These are phyloP conservation scores for Ceratotherium simum DNA, from an alignment of 2,113 vertebrate genomes.

Conservation along the genomic window DNA sequence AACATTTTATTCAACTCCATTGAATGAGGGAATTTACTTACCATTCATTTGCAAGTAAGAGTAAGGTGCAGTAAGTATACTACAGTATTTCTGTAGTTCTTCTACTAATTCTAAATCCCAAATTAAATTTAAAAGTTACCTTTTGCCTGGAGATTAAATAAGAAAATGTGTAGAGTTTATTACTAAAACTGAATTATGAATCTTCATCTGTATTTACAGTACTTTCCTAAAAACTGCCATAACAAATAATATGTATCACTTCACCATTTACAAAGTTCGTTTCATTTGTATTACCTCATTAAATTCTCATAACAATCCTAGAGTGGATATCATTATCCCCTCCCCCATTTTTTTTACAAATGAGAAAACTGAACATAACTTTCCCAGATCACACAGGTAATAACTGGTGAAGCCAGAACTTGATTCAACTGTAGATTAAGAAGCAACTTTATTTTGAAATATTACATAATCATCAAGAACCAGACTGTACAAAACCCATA, in stretches of 20 bases:
- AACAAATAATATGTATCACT: not conserved
- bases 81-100: constrained; percentile 16
- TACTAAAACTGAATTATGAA: constrained; percentile 38
- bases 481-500: not conserved
- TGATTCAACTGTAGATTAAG: not conserved
- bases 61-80: not conserved
- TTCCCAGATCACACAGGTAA: not conserved
- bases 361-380: constrained; percentile 28
- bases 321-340: not conserved
- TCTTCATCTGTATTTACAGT: not conserved
- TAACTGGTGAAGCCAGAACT: constrained; percentile 9
- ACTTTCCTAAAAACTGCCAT: not conserved
- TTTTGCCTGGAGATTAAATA: constrained; percentile 7
- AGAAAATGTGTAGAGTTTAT: constrained; percentile 5
- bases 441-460: constrained; percentile 56
- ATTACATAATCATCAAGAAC: not conserved
- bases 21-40: constrained; percentile 2
- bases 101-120: constrained; percentile 11
- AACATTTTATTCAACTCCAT: not conserved
- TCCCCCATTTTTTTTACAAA: not conserved
- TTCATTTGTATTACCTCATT: not conserved
- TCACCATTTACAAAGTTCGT: not conserved
- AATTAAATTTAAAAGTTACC: constrained; percentile 26
- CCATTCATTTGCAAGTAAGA: not conserved
- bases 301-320: constrained; percentile 36